Base-by-base conservation (phyloP, 1,140 invertebrate species). In the Papilio dardanus region DNA sequence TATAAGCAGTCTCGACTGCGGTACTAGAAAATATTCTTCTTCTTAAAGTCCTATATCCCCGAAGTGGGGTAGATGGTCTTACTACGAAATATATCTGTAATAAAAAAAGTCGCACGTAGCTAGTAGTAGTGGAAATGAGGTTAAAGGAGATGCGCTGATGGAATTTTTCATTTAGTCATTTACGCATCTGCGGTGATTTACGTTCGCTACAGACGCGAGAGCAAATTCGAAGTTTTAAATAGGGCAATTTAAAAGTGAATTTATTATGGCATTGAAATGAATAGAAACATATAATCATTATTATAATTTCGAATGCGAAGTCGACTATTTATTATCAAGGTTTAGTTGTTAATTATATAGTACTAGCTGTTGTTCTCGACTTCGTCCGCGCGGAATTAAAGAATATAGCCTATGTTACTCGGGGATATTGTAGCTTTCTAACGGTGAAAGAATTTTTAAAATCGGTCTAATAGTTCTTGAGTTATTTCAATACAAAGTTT, bases 201-300 rank as follows among this genome's bases (percentile, higher is more conserved):
- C 33, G 10, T 12, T 35, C 2, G 19, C 28, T 28, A 28, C 54
- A 62, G 54, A 30, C 54, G 65, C 65, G 3, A 69, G 3, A 69
- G 67, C 21, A 7, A 10, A 69, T 69, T 69, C 19, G 67, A 14
- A n/a, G 33, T 21, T 12, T 42, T 69, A 37, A 69, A 69, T 69
- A 21, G 31, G 67, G n/a, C 35, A 69, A 69, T 69, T 69, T 69
- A 37, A 69, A 69, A 28, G 67, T 69, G 33, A 69, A 69, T 69
- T 69, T 68, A 68, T 69, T 42, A 40, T 35, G 31, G 35, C 31
- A 4, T 68, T 40, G 21, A 40, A 28, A 21, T 35, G 24, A 66
- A 40, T 35, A 68, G 21, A 37, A 68, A 21, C 19, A 8, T 12
- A 28, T 1, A 28, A 28, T 58, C 0, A 58, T 58, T 3, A 58